A percentile compares a stretch with the other conserved stretches of the same genome.
phyloP scores from a whole-genome alignment of 1,140 invertebrate species.

The Hydropsyche tenuis region DNA sequence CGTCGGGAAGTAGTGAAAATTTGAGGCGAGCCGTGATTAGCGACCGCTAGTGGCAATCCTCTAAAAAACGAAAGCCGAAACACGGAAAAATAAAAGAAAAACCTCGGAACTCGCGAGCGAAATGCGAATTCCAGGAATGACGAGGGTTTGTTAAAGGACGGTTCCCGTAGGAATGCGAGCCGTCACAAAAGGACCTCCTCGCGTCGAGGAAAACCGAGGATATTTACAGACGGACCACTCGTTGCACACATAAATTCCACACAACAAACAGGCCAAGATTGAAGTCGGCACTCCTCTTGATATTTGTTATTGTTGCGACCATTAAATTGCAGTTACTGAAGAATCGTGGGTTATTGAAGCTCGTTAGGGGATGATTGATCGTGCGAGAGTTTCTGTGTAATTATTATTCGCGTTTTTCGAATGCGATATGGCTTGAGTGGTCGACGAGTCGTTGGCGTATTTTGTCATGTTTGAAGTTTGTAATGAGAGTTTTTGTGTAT shows the following conservation, averaged over 20 bases:
- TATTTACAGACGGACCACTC: not conserved
- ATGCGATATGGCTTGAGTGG: too few relatives aligned
- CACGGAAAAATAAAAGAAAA: not conserved
- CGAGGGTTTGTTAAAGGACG: constrained; percentile 18
- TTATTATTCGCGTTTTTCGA: not conserved
- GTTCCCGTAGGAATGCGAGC: constrained; percentile 11
- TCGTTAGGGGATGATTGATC: constrained; percentile 20
- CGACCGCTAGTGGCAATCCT: not conserved
- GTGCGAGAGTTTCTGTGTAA: not conserved
- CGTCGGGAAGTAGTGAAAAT: constrained; percentile 11
- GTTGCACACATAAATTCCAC: not conserved
- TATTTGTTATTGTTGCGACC: too few relatives aligned
- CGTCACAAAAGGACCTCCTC: constrained; percentile 10
- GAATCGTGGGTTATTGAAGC: too few relatives aligned
- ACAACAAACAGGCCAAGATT: not conserved
- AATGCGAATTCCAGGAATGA: constrained; percentile 20
- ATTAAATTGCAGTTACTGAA: too few relatives aligned
- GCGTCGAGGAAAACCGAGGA: not conserved
- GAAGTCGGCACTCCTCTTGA: not conserved
- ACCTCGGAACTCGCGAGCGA: not conserved
- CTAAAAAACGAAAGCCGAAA: not conserved
- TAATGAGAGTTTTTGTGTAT: too few relatives aligned
- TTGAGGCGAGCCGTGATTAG: constrained; percentile 9
- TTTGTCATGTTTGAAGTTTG: too few relatives aligned
- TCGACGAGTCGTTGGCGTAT: too few relatives aligned